phyloP scores from a whole-genome alignment of 2,888 invertebrate species.

The Bugulina stolonifera region DNA sequence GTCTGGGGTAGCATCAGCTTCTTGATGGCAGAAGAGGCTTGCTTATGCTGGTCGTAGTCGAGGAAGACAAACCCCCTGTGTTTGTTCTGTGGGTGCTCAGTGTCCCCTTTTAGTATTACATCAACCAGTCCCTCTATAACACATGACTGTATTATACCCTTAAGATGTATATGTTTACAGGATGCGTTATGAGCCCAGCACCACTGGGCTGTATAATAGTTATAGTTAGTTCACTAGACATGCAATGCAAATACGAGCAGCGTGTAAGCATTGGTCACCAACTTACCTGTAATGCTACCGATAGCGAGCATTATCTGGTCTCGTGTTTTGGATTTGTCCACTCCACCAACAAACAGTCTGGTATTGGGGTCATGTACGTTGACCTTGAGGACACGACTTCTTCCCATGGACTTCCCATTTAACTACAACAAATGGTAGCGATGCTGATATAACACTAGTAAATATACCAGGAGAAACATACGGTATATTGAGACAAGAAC shows the following conservation, averaged over 20 bases:
- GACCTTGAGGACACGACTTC: constrained; percentile 12
- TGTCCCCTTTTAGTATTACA: constrained; percentile 3
- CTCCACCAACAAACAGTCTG: constrained; percentile 23
- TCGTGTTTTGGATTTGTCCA: neutral
- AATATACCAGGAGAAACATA: too few relatives aligned
- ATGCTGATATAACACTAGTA: neutral
- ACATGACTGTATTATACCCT: too few relatives aligned
- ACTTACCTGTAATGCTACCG: neutral
- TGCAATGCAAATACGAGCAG: too few relatives aligned
- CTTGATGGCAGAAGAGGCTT: constrained; percentile 21
- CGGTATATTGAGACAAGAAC: too few relatives aligned
- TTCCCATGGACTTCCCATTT: constrained; percentile 18
- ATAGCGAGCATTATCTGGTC: constrained; percentile 4
- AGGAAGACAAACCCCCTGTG: constrained; percentile 13
- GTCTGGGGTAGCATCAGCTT: constrained; percentile 1
- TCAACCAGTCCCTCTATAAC: neutral
- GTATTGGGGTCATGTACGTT: constrained; percentile 11
- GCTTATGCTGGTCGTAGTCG: constrained; percentile 14
- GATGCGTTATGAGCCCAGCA: too few relatives aligned
- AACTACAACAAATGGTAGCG: neutral
- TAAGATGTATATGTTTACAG: too few relatives aligned
- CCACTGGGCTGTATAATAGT: too few relatives aligned
- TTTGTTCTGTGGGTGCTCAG: constrained; percentile 10
- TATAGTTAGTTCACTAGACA: too few relatives aligned
- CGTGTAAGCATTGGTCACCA: neutral